Conservation (phyloP, 2,888 invertebrate species). For the Macaria notata region DNA sequence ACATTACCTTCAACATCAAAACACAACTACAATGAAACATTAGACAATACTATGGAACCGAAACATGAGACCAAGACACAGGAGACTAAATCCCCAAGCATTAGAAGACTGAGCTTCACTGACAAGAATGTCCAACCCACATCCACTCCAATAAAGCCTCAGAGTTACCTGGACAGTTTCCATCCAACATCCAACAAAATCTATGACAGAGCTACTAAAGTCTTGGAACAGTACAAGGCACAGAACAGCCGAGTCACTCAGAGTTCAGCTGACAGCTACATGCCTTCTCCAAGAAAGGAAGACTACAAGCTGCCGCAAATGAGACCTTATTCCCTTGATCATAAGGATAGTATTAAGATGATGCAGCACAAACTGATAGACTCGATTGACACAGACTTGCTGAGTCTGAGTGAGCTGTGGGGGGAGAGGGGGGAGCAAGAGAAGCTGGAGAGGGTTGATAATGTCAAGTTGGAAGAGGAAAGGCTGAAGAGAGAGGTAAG, state of each 20-base stretch:
- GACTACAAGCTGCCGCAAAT: conserved; percentile 72
- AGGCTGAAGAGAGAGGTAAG: conserved; percentile 88
- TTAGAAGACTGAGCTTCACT: conserved; percentile 61
- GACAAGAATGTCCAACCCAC: conserved; percentile 72
- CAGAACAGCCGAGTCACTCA: conserved; percentile 54
- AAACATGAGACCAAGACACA: conserved; percentile 35
- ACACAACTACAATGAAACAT: conserved; percentile 6
- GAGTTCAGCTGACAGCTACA: conserved; percentile 50
- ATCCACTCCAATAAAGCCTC: conserved; percentile 65
- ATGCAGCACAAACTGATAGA: conserved; percentile 58
- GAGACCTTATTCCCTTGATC: conserved; percentile 57
- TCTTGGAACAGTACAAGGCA: conserved; percentile 69
- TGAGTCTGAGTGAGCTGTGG: conserved; percentile 86
- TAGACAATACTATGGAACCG: conserved; percentile 27
- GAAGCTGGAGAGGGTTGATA: conserved; percentile 57
- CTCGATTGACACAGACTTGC: conserved; percentile 69
- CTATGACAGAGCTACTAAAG: conserved; percentile 68
- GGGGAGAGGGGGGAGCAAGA: conserved; percentile 67
- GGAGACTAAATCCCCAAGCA: conserved; percentile 56
- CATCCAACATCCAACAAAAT: conserved; percentile 71
- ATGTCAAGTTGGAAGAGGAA: conserved; percentile 87
- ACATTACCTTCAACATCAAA: too few relatives aligned
- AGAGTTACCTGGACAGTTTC: conserved; percentile 47
- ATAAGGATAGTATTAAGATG: conserved; percentile 48
- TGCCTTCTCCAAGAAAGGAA: conserved; percentile 52